Evolutionary conservation across 2,888 invertebrate species (phyloP).

Genomic region (Cryptosula pallasiana): DNA sequence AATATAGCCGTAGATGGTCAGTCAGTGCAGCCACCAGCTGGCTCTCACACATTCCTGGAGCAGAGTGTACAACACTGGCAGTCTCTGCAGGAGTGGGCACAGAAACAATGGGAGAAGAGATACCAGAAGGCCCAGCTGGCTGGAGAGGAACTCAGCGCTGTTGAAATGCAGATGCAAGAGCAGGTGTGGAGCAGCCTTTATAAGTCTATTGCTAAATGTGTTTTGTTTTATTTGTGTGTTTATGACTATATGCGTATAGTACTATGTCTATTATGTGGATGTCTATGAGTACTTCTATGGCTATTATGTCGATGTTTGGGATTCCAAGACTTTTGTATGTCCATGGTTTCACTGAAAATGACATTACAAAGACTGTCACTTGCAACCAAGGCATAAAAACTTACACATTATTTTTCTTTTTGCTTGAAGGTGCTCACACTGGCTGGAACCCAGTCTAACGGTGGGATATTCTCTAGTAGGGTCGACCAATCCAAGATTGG

Average conservation of each 20-base stretch:
- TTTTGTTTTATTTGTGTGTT: too few relatives aligned
- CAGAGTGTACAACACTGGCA: constrained; percentile 51
- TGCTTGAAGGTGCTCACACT: background rate
- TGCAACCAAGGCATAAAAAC: too few relatives aligned
- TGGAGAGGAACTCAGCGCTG: constrained; percentile 5
- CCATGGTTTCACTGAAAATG: too few relatives aligned
- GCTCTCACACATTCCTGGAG: constrained; percentile 41
- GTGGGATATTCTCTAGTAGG: background rate
- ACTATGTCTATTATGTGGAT: too few relatives aligned
- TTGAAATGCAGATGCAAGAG: constrained; percentile 15
- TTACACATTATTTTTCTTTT: too few relatives aligned
- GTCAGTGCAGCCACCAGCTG: background rate
- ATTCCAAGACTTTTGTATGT: too few relatives aligned
- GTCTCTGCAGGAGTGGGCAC: constrained; percentile 51
- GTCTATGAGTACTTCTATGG: too few relatives aligned
- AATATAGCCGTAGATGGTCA: background rate
- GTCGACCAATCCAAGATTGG: background rate
- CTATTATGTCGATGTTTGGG: too few relatives aligned
- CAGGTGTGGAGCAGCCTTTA: too few relatives aligned
- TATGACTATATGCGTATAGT: too few relatives aligned
- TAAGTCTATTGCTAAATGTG: too few relatives aligned
- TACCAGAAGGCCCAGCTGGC: constrained; percentile 32
- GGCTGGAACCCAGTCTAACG: background rate
- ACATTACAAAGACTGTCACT: too few relatives aligned
- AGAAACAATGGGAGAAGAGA: constrained; percentile 48